phyloP scores from a whole-genome alignment of 2,113 vertebrate species.

The Eurypyga helias region DNA sequence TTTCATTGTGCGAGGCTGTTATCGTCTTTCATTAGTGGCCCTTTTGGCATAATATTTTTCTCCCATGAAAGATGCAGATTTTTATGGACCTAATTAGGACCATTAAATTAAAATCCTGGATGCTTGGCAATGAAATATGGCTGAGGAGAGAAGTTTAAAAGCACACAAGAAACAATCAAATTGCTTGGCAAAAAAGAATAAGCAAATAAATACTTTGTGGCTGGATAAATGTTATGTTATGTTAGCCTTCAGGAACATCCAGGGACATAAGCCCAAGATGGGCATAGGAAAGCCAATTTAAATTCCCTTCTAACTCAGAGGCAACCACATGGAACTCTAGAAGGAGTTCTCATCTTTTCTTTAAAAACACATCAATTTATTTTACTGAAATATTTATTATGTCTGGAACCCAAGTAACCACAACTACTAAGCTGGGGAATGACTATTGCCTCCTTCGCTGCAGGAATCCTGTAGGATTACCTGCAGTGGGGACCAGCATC shows the following conservation, averaged over 20 bases:
- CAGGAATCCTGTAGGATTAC: neutral
- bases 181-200: neutral
- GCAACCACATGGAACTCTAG: neutral
- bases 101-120: conserved; percentile 5
- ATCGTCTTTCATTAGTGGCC: neutral
- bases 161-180: neutral
- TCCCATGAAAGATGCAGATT: neutral
- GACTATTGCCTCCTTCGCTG: neutral
- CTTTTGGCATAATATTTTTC: neutral
- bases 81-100: neutral
- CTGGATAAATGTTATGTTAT: neutral
- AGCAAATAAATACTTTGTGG: neutral
- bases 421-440: neutral
- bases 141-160: neutral
- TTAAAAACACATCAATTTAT: neutral
- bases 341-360: neutral
- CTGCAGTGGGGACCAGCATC: neutral
- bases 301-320: neutral
- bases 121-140: neutral
- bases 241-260: neutral
- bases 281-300: neutral
- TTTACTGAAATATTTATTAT: neutral
- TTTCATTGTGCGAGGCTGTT: conserved; percentile 9
- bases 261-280: neutral
- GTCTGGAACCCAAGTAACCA: neutral